Percentiles rank a stretch among this genome's conserved stretches.
phyloP scores from a whole-genome alignment of 2,888 invertebrate species.

The Geophilus truncorum region DNA sequence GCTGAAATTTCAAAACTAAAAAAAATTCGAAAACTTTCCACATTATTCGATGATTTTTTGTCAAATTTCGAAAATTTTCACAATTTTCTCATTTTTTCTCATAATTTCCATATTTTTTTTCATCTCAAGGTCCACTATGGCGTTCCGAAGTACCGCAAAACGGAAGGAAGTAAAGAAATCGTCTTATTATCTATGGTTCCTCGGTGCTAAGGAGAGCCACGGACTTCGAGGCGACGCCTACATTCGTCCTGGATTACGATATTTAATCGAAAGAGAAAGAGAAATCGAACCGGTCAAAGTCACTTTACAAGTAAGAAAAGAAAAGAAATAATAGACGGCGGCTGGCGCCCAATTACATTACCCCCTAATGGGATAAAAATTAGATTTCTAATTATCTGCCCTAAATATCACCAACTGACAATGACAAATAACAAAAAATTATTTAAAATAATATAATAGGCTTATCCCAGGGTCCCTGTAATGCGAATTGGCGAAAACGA shows the following conservation, averaged over 20 bases:
- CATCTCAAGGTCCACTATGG: slow-evolving; percentile 36
- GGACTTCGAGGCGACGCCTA: slow-evolving; percentile 77
- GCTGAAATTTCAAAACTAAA: too few relatives aligned
- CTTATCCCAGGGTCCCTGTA: background rate
- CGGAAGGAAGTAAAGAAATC: slow-evolving; percentile 46
- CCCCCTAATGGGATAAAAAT: background rate
- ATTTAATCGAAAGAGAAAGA: slow-evolving; percentile 75
- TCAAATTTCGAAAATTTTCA: too few relatives aligned
- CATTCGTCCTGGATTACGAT: slow-evolving; percentile 75
- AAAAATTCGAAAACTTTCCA: too few relatives aligned
- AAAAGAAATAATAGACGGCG: background rate
- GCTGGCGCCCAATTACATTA: background rate
- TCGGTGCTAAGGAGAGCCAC: slow-evolving; percentile 91
- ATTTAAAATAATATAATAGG: background rate
- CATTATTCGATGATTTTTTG: too few relatives aligned
- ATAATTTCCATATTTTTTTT: too few relatives aligned
- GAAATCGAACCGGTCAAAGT: slow-evolving; percentile 85
- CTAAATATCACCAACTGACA: background rate
- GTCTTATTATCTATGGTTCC: slow-evolving; percentile 59
- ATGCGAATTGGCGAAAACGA: background rate
- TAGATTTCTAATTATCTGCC: background rate
- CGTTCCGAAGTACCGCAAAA: slow-evolving; percentile 39
- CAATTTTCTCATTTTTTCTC: too few relatives aligned
- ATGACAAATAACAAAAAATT: background rate
- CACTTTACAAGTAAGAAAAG: slow-evolving; percentile 68